Conservation (phyloP, 1,140 invertebrate species). For the Drosophila nasuta region DNA sequence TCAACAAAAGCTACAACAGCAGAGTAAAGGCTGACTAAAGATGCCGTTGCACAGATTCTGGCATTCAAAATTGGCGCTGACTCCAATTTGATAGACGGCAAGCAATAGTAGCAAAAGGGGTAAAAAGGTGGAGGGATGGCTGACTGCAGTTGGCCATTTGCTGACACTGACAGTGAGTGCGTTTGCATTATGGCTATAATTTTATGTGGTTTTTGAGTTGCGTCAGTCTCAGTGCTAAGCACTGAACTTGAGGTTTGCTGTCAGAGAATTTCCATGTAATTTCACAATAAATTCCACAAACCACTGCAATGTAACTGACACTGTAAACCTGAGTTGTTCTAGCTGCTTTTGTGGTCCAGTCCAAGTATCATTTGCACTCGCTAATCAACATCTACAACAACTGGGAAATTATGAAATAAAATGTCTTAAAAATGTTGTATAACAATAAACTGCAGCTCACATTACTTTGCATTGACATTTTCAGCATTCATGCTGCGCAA, state of each 20-base stretch:
- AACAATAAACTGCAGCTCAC: neutral
- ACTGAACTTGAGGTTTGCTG: neutral
- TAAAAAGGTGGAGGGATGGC: neutral
- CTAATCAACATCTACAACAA: neutral
- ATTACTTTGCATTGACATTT: constrained; percentile 1
- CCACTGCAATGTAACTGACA: constrained; percentile 27
- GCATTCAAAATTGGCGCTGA: constrained; percentile 47
- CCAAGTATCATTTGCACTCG: constrained; percentile 9
- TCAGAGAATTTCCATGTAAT: neutral
- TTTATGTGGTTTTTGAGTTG: constrained; percentile 50
- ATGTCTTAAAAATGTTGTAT: neutral
- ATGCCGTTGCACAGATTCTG: constrained; percentile 36
- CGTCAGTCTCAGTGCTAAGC: neutral
- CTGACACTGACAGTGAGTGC: constrained; percentile 61
- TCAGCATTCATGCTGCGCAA: neutral
- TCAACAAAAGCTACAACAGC: constrained; percentile 69
- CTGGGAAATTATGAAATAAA: too few species aligned
- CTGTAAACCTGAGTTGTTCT: neutral
- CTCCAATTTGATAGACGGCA: constrained; percentile 42
- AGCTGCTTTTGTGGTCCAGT: constrained; percentile 18
- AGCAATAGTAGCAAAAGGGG: neutral
- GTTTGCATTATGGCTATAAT: constrained; percentile 63
- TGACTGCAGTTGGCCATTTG: constrained; percentile 22
- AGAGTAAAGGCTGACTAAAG: constrained; percentile 20
- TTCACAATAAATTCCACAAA: constrained; percentile 30